Evolutionary conservation across 2,797 vertebrate genomes (phyloP), one percentile per base, ranked within the genome.

Genomic region (Galago senegalensis): DNA sequence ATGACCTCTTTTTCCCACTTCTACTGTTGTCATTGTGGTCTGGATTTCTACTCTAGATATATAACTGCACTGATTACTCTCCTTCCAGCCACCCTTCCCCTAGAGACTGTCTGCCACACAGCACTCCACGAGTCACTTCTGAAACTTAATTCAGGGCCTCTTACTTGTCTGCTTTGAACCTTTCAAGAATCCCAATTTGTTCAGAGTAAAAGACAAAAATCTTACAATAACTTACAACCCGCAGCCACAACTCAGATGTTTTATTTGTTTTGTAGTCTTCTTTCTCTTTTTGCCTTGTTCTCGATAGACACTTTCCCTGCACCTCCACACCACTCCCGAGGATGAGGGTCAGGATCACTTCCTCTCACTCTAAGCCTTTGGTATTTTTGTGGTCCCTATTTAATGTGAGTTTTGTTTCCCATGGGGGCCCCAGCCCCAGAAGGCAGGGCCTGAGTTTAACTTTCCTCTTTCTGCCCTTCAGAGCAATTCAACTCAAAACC

Each of bases 81-180:
- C 20, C 1, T 18, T 31, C 10, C 0, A 37, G 6, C 11, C 20
- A 29, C 2, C 20, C 4, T 37, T 31, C 27, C 3, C 3, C 18
- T 40, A 7, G 31, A 43, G 4, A 43, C 7, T 10, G 0, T 53
- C 21, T 16, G 43, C 21, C 4, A 60, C 13, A 14, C 3, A 72
- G 13, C n/a, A 75, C 11, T 17, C 29, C 25, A 25, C 20, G 11
- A 18, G 4, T 37, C 20, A 27, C 40, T 84, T 81, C 12, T 20
- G 21, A 11, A 92, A 61, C 27, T n/a, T 25, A 53, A 82, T 31
- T 93, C 37, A 72, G 16, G 61, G 61, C 29, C 61, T 87, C 7
- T 29, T 12, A 49, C 14, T 37, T 43, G 89, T 89, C 60, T 53
- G 5, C 29, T 70, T 25, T 67, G 37, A 79, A 25, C 70, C 16